Base-by-base conservation (phyloP, 2,797 vertebrate species). In the Lithobates pipiens region DNA sequence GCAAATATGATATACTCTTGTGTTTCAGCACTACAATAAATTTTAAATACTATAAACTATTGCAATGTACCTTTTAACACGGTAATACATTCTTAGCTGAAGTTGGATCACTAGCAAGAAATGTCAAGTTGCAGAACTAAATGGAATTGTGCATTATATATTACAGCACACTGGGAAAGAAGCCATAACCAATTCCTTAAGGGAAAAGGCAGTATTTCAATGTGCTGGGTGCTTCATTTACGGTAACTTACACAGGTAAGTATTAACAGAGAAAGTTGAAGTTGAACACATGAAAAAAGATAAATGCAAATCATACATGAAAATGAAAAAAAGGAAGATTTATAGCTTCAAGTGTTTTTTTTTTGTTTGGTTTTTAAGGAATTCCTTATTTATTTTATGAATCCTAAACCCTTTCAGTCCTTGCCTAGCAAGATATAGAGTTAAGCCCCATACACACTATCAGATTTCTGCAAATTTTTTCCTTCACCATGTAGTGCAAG, bases 21-120 rank as follows among this genome's bases (percentile, higher is more conserved):
- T 87, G 77, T 87, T 83, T 83, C 54, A 5, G 61, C 13, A n/a
- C 76, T 74, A 39, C 70, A 72, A 87, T 87, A 87, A 83, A 87
- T 87, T 83, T 83, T 39, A 78, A 83, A 79, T 79, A 65, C 85
- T 87, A 87, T 87, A 87, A 87, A 87, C 85, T 83, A 79, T 87
- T 75, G 81, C 80, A 87, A 79, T 87, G 80, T 87, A 67, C 85
- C 76, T 83, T 87, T 83, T 83, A 79, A 77, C 85, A 87, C 65
- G 32, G 85, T 87, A 87, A 87, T 87, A 83, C 76, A 87, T 87
- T 83, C 82, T 87, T 69, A 78, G 70, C 75, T 74, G 76, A 79
- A 83, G 69, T 65, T 69, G 70, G 76, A 83, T 87, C 42, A 75
- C 81, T 69, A 75, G 76, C 69, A 87, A 87, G 78, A 76, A 83